Conservation (phyloP, 2,797 vertebrate species). For the Adelosebastes latens region DNA sequence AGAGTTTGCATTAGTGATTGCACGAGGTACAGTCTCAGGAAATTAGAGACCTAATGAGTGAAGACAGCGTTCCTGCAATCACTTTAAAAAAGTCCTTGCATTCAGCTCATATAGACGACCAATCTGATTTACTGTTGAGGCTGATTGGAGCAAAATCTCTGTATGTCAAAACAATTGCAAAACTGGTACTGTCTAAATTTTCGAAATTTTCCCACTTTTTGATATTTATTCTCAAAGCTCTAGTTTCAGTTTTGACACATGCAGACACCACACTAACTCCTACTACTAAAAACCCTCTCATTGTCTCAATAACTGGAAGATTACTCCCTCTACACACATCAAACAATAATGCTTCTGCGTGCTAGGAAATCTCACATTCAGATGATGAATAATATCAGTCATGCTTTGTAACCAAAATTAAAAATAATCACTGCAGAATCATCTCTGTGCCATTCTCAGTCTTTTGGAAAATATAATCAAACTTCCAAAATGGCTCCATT, state of each 20-base stretch:
- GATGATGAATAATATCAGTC: slow-evolving; percentile 20
- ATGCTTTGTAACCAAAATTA: slow-evolving; percentile 30
- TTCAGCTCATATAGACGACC: neutral
- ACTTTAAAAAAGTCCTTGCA: neutral
- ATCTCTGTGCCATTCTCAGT: slow-evolving; percentile 8
- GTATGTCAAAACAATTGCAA: neutral
- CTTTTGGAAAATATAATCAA: slow-evolving; percentile 41
- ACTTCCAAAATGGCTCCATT: slow-evolving; percentile 28
- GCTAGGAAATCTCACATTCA: slow-evolving; percentile 4
- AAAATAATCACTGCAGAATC: slow-evolving; percentile 23
- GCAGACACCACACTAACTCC: neutral
- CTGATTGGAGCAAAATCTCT: neutral
- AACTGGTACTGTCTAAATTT: neutral
- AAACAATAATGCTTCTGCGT: neutral
- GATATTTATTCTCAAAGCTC: neutral
- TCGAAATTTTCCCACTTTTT: neutral
- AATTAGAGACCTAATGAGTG: slow-evolving; percentile 4
- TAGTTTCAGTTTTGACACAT: neutral
- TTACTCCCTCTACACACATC: neutral
- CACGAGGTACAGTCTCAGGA: neutral
- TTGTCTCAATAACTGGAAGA: slow-evolving; percentile 6
- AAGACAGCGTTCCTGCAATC: slow-evolving; percentile 1
- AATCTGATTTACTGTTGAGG: neutral
- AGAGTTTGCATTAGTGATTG: slow-evolving; percentile 8
- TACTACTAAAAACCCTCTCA: neutral